phyloP scores from a whole-genome alignment of 2,797 vertebrate genomes.

The Phyllotis vaccarum region DNA sequence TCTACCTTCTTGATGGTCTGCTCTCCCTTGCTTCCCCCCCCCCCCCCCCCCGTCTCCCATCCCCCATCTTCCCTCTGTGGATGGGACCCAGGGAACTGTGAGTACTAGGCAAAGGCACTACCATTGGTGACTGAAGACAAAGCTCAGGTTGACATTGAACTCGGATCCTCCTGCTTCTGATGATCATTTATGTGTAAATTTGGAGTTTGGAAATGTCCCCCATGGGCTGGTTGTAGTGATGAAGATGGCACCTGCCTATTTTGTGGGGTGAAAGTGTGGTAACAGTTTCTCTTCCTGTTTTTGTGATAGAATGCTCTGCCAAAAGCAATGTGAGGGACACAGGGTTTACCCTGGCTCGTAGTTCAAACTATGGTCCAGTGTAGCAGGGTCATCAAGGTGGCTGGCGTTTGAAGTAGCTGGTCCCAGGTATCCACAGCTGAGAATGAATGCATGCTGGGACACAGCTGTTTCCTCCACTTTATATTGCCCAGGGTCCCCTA shows the following conservation, averaged over 20 bases:
- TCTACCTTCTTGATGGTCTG: not conserved
- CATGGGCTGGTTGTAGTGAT: too few species aligned
- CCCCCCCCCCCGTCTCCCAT: too few species aligned
- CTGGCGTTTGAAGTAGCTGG: not conserved
- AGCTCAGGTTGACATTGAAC: not conserved
- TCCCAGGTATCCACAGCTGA: not conserved
- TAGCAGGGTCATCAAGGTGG: not conserved
- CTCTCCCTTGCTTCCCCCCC: too few species aligned
- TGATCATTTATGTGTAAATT: not conserved
- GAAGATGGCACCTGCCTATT: fast-evolving
- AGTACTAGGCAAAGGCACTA: not conserved
- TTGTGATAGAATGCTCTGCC: not conserved
- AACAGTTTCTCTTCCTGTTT: not conserved
- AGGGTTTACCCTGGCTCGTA: not conserved
- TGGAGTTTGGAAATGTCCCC: not conserved
- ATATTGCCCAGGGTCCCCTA: not conserved
- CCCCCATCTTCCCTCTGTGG: not conserved
- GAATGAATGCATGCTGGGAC: not conserved
- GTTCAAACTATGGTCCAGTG: too few species aligned
- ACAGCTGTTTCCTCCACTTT: too few species aligned
- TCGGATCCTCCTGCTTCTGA: not conserved
- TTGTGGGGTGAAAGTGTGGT: not conserved
- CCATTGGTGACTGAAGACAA: not conserved
- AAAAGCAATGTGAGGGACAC: not conserved
- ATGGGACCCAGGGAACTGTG: not conserved